Evolutionary conservation across 2,113 vertebrate genomes (phyloP).

Genomic region (Pachyramphus minor): DNA sequence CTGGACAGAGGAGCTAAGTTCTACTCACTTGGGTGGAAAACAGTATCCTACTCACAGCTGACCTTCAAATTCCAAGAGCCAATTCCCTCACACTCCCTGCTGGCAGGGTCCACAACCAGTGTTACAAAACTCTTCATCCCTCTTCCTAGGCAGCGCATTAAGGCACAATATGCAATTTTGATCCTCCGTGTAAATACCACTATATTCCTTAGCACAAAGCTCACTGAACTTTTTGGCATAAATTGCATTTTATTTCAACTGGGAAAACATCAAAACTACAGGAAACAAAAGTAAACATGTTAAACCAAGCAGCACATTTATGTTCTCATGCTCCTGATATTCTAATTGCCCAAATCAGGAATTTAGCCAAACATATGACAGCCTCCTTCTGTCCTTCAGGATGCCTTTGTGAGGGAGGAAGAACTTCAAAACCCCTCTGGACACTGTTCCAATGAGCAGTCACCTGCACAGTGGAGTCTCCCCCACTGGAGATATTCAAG

Average conservation of each 20-base stretch:
- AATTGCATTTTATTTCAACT: background rate
- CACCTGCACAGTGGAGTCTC: too few species aligned
- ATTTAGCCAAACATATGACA: background rate
- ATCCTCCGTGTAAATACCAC: background rate
- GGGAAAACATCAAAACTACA: background rate
- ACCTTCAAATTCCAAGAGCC: background rate
- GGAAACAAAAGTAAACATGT: background rate
- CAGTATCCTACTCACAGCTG: background rate
- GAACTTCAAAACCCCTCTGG: too few species aligned
- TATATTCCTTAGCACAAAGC: background rate
- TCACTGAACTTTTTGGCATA: background rate
- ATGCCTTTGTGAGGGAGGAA: background rate
- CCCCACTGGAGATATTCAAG: background rate
- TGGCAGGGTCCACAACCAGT: background rate
- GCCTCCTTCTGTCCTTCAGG: background rate
- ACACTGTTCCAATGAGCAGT: too few species aligned
- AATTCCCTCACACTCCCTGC: background rate
- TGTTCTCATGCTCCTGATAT: background rate
- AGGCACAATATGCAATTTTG: background rate
- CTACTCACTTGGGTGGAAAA: background rate
- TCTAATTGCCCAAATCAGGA: background rate
- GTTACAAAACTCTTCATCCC: background rate
- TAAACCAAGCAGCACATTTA: background rate
- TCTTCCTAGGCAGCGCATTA: background rate
- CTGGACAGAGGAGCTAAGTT: background rate